Evolutionary conservation across 2,888 invertebrate genomes (phyloP).

Genomic region (Dioctria linearis): DNA sequence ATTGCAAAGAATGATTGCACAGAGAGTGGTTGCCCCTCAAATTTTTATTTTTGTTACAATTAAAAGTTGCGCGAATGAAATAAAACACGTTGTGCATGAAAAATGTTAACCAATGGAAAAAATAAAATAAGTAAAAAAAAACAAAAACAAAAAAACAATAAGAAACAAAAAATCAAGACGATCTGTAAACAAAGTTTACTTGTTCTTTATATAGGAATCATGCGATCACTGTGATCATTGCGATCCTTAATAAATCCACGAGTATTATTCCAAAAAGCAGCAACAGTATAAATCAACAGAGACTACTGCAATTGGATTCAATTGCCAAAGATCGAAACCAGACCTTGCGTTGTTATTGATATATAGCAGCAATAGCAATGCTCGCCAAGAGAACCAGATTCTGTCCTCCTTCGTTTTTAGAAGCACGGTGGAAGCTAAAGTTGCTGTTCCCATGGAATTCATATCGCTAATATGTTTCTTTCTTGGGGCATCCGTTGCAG

Average conservation of each 20-base stretch:
- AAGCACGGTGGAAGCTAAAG: not conserved
- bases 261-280: conserved; percentile 25
- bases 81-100: too few species aligned
- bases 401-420: conserved; percentile 25
- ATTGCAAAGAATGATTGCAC: too few species aligned
- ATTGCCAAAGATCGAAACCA: conserved; percentile 44
- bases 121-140: too few species aligned
- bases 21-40: too few species aligned
- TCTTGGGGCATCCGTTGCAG: not conserved
- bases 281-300: conserved; percentile 19
- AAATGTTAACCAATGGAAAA: too few species aligned
- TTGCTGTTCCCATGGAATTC: conserved; percentile 36
- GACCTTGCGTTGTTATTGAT: conserved; percentile 31
- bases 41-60: not conserved
- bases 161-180: not conserved
- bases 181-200: conserved; percentile 17
- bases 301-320: conserved; percentile 29
- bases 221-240: too few species aligned
- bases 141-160: conserved; percentile 1
- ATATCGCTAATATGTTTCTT: conserved; percentile 11
- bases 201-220: conserved; percentile 1
- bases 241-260: conserved; percentile 20
- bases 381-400: conserved; percentile 19
- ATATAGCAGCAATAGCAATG: not conserved
- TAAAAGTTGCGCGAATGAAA: not conserved